A percentile compares a stretch with the other conserved stretches of the same genome.
phyloP scores from a whole-genome alignment of 1,140 invertebrate genomes.

The Olivierus martensii region DNA sequence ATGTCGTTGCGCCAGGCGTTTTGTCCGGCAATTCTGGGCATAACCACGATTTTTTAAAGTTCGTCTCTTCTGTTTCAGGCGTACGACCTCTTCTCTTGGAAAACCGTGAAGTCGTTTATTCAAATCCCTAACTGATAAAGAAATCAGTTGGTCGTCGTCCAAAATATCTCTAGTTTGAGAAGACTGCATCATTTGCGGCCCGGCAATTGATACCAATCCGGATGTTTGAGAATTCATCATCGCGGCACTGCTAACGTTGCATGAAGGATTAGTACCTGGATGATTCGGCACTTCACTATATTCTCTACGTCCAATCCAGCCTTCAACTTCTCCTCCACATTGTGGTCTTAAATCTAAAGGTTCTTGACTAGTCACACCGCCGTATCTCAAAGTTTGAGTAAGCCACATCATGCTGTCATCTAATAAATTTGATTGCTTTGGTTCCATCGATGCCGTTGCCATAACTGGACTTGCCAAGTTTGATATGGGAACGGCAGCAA shows the following conservation, averaged over 20 bases:
- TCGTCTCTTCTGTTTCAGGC: slow-evolving; percentile 87
- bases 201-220: too few relatives aligned
- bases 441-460: slow-evolving; percentile 26
- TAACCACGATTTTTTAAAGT: slow-evolving; percentile 98
- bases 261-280: too few relatives aligned
- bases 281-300: slow-evolving; percentile 7
- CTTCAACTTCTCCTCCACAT: slow-evolving; percentile 28
- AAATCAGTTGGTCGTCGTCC: slow-evolving; percentile 77
- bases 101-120: slow-evolving; percentile 80
- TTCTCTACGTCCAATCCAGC: slow-evolving; percentile 10
- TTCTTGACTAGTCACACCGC: slow-evolving; percentile 32
- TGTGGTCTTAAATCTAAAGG: slow-evolving; percentile 67
- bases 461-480: slow-evolving; percentile 26
- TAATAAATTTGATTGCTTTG: slow-evolving; percentile 2
- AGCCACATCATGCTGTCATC: slow-evolving; percentile 57
- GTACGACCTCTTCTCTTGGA: slow-evolving; percentile 73
- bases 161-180: slow-evolving; percentile 27
- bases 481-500: slow-evolving; percentile 25
- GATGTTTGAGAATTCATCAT: too few relatives aligned
- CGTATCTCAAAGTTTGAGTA: slow-evolving; percentile 38
- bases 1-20: slow-evolving; percentile 69
- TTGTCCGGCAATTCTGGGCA: slow-evolving; percentile 93
- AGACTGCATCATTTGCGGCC: too few relatives aligned
- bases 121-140: slow-evolving; percentile 80
- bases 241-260: too few relatives aligned